These are phyloP conservation scores for Lamproptera curius DNA, from an alignment of 2,888 invertebrate genomes.

Conservation along the genomic window DNA sequence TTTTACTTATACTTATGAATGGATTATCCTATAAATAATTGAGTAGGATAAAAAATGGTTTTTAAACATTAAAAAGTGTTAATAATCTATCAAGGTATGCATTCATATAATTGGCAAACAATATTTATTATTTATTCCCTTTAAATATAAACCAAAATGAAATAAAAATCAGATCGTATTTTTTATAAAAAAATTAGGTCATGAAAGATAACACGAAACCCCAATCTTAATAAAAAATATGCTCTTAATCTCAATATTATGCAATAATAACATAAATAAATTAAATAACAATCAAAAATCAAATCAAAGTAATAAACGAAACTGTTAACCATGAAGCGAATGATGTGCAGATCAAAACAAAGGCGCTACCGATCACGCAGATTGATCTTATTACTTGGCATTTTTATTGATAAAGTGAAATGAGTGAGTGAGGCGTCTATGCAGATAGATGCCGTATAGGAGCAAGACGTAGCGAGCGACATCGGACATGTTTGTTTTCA, in stretches of 20 bases:
- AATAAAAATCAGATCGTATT: too few relatives aligned
- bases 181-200: too few relatives aligned
- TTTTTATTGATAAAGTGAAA: slow-evolving; percentile 53
- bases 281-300: neutral
- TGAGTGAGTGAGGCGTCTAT: slow-evolving; percentile 50
- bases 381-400: slow-evolving; percentile 41
- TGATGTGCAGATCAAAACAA: slow-evolving; percentile 21
- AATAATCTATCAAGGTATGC: neutral
- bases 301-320: slow-evolving; percentile 5
- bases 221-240: too few relatives aligned
- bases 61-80: too few relatives aligned
- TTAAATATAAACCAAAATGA: too few relatives aligned
- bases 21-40: neutral
- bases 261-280: neutral
- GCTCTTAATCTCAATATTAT: neutral
- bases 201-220: too few relatives aligned
- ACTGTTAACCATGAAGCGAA: slow-evolving; percentile 13
- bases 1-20: slow-evolving; percentile 7
- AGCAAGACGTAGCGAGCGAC: slow-evolving; percentile 56
- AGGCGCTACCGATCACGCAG: slow-evolving; percentile 31
- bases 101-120: too few relatives aligned
- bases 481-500: slow-evolving; percentile 69
- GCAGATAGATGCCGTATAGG: slow-evolving; percentile 46
- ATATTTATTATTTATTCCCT: too few relatives aligned
- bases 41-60: too few relatives aligned